Conservation (phyloP, 2,888 invertebrate species). For the Melikaiella ostensackeni region DNA sequence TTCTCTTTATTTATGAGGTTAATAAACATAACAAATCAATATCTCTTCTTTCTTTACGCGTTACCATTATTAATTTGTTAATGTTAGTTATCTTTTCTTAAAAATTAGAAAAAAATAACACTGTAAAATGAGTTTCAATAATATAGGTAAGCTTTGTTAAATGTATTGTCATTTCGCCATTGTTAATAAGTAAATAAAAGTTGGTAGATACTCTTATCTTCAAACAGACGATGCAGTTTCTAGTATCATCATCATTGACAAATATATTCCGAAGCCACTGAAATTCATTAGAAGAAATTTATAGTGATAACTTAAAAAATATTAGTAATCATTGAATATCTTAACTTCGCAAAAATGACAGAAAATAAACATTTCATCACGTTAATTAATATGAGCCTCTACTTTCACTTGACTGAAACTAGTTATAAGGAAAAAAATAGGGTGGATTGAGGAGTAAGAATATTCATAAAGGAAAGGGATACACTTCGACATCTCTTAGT, state of each 20-base stretch:
- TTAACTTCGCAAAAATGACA: not conserved
- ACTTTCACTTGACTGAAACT: not conserved
- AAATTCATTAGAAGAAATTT: constrained; percentile 62
- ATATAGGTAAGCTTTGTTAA: not conserved
- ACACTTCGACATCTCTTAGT: not conserved
- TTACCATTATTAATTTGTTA: not conserved
- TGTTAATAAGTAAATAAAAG: constrained; percentile 45
- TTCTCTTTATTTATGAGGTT: not conserved
- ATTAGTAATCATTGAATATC: not conserved
- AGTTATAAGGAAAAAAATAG: not conserved
- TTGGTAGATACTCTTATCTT: constrained; percentile 60
- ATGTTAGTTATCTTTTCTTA: not conserved
- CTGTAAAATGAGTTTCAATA: not conserved
- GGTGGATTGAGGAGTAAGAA: not conserved
- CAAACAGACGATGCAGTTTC: constrained; percentile 66
- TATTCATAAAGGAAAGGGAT: not conserved
- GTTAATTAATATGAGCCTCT: not conserved
- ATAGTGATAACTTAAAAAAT: not conserved
- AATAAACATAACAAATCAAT: not conserved
- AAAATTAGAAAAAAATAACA: not conserved
- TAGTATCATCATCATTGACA: constrained; percentile 71
- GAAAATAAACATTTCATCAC: not conserved
- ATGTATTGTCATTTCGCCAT: not conserved
- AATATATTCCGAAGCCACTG: constrained; percentile 70
- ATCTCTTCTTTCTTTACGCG: not conserved